These are phyloP conservation scores for Diplogasteroides magnus DNA, from an alignment of 1,140 invertebrate genomes.

Conservation along the genomic window DNA sequence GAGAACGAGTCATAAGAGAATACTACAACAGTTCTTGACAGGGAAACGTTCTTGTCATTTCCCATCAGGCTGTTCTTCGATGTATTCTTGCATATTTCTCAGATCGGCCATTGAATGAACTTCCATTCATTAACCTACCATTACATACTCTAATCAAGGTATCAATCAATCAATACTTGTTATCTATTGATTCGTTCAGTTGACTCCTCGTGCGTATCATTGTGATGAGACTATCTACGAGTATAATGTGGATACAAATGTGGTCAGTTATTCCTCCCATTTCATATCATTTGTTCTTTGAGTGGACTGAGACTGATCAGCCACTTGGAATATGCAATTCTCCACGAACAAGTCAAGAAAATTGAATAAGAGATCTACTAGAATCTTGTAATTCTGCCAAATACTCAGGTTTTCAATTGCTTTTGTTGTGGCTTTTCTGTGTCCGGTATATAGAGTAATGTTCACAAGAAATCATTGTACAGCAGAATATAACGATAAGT, in stretches of 20 bases:
- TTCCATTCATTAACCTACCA: constrained; percentile 86
- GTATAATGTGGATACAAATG: constrained; percentile 41
- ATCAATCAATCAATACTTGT: neutral
- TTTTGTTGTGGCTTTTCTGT: no score
- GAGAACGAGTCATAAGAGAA: neutral
- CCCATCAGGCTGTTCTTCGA: constrained; percentile 90
- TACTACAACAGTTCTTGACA: constrained; percentile 59
- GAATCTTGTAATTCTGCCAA: no score
- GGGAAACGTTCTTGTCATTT: constrained; percentile 94
- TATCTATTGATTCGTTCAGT: neutral
- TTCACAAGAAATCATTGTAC: no score
- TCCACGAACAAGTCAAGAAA: no score
- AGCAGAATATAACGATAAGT: no score
- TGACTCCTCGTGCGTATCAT: constrained; percentile 52
- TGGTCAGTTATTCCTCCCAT: constrained; percentile 6
- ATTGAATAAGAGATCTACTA: no score
- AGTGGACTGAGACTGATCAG: constrained; percentile 6
- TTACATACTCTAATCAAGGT: constrained; percentile 89
- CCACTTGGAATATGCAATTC: neutral
- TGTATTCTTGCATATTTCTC: constrained; percentile 96
- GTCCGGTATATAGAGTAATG: no score
- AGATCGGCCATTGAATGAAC: constrained; percentile 79
- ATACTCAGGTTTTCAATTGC: no score
- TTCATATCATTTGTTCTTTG: constrained; percentile 3
- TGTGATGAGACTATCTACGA: constrained; percentile 50